Percentiles rank a stretch among this genome's conserved stretches.
Conservation (phyloP, 2,888 invertebrate species). For the Phyllotreta cruciferae region DNA sequence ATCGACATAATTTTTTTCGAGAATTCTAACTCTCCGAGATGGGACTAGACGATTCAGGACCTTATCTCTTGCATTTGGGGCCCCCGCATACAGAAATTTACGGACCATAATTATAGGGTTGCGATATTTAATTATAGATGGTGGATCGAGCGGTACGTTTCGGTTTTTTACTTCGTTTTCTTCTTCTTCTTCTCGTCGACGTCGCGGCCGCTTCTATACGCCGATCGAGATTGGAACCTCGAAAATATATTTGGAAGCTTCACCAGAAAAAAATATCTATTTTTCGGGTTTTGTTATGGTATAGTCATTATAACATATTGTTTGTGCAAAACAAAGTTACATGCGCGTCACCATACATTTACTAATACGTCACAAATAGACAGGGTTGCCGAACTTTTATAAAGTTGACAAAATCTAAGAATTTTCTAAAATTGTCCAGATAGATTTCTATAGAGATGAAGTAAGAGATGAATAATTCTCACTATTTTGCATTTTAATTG, state of each 20-base stretch:
- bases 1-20: slow-evolving; percentile 48
- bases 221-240: slow-evolving; percentile 8
- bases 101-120: slow-evolving; percentile 87
- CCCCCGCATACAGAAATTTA: slow-evolving; percentile 73
- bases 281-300: too few species aligned
- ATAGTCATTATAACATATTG: too few species aligned
- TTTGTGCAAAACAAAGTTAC: too few species aligned
- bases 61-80: slow-evolving; percentile 61
- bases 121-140: slow-evolving; percentile 81
- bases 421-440: too few species aligned
- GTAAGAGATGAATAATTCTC: too few species aligned
- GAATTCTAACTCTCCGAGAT: slow-evolving; percentile 53
- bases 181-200: slow-evolving; percentile 34
- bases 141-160: slow-evolving; percentile 50
- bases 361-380: too few species aligned
- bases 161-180: slow-evolving; percentile 16
- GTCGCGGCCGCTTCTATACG: slow-evolving; percentile 21
- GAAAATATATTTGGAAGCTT: neutral
- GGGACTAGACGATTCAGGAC: slow-evolving; percentile 61
- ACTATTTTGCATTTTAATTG: too few species aligned
- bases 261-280: neutral
- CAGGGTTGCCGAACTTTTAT: too few species aligned
- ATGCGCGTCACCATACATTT: too few species aligned
- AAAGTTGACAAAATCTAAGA: too few species aligned
- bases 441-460: too few species aligned